Percentiles rank a stretch among this genome's conserved stretches.
Conservation (phyloP, 2,888 invertebrate species). For the Allygus modestus region DNA sequence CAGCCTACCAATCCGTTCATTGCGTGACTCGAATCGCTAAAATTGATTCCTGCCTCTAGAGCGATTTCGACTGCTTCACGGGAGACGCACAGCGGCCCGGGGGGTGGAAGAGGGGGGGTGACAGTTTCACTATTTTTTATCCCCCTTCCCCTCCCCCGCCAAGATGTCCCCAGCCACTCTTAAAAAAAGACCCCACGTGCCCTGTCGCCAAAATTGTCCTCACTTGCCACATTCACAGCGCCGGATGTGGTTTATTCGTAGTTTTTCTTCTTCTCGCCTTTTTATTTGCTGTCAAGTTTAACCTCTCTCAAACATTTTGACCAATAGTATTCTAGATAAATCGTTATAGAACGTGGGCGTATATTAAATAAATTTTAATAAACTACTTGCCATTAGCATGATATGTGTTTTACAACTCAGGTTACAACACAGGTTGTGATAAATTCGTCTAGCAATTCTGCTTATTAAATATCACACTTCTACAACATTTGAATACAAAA, state of each 20-base stretch:
- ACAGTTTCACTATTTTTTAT: conserved; percentile 29
- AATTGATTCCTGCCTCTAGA: neutral
- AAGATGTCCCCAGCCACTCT: conserved; percentile 36
- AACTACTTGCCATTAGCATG: too few species aligned
- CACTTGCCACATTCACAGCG: neutral
- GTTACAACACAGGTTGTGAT: too few species aligned
- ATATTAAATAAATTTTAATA: too few species aligned
- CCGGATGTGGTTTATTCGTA: neutral
- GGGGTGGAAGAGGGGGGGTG: neutral
- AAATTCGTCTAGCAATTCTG: too few species aligned
- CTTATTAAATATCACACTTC: too few species aligned
- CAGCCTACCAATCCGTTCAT: too few species aligned
- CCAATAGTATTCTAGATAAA: too few species aligned
- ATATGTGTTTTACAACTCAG: too few species aligned
- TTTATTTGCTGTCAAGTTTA: too few species aligned
- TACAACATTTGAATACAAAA: too few species aligned
- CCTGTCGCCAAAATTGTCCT: neutral
- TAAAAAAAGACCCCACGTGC: neutral
- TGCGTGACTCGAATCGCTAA: neutral
- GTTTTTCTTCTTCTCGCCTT: neutral
- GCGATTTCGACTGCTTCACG: neutral
- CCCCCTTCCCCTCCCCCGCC: conserved; percentile 11
- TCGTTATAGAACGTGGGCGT: too few species aligned
- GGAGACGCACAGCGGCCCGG: neutral
- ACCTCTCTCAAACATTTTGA: too few species aligned